phyloP scores from a whole-genome alignment of 2,797 vertebrate species.

The Rhynchonycteris naso region DNA sequence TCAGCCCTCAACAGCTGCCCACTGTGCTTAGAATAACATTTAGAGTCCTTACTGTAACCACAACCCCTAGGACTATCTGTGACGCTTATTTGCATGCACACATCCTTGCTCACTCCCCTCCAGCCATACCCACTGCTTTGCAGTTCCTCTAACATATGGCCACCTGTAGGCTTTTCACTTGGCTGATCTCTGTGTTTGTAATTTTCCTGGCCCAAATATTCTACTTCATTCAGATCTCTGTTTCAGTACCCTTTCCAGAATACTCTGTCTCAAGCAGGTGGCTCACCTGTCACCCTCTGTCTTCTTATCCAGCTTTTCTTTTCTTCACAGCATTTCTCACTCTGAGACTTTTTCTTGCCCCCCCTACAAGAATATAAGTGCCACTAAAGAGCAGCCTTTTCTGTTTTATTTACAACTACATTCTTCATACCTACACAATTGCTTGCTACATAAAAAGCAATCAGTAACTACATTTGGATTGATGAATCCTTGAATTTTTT shows the following conservation, averaged over 20 bases:
- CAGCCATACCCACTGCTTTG: not conserved
- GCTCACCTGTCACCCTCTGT: not conserved
- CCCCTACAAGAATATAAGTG: not conserved
- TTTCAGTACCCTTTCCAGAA: not conserved
- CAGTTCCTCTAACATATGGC: not conserved
- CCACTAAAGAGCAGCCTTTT: not conserved
- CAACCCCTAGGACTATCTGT: fast-evolving
- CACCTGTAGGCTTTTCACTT: not conserved
- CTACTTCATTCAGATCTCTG: not conserved
- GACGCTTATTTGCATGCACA: not conserved
- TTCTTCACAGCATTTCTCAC: not conserved
- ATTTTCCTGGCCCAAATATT: not conserved
- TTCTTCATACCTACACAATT: not conserved
- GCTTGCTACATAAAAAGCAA: not conserved
- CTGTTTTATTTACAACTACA: not conserved
- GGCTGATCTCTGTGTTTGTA: not conserved
- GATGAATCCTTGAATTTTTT: not conserved
- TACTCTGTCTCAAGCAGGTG: not conserved
- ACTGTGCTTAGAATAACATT: not conserved
- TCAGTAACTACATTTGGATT: not conserved
- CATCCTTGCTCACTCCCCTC: not conserved
- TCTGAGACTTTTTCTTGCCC: not conserved
- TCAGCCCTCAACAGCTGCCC: not conserved
- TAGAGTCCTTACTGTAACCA: not conserved
- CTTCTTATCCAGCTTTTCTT: not conserved